Base-by-base conservation (phyloP, 1,140 invertebrate genomes). In the Lepidotrigona ventralis region DNA sequence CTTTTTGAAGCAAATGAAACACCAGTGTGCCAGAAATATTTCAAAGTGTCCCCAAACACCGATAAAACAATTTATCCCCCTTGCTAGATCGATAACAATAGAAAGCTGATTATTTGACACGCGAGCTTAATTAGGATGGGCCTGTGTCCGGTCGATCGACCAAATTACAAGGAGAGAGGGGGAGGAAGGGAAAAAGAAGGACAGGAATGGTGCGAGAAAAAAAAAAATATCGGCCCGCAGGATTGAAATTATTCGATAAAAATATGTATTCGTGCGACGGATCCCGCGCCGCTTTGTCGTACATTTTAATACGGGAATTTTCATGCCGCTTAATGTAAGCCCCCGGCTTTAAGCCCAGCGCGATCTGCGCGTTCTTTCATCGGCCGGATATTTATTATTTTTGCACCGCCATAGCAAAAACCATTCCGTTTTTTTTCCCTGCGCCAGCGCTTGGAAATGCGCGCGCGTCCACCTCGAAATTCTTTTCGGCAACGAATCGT, bases 361-460 rank as follows among this genome's bases (percentile, higher is more conserved):
- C 64, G 64, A 76, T 77, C 73, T 53, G 63, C 33, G 33, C 64
- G 66, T 77, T 77, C 73, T 77, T 77, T 82, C 81, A 82, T 82
- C 74, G 81, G 33, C 26, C 54, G n/a, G 66, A 33, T 82, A 77
- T 82, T 82, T 82, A 82, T 70, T 82, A 69, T 70, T 77, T 77
- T 82, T 70, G 26, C 26, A n/a, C 33, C 46, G 11, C 2, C 33
- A 33, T 23, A 19, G 66, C 19, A 39, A 69, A 77, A 82, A 60
- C 73, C 64, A 46, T 68, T 33, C 26, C n/a, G n/a, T n/a, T 82
- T 82, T 75, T 81, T 75, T 70, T 70, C 19, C 17, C 58, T 9
- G 71, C 14, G 19, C 23, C n/a, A 17, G 11, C n/a, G 64, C 51
- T 58, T 21, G 46, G 54, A 75, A 68, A 77, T 70, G 39, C 19